A percentile compares a stretch with the other conserved stretches of the same genome.
Evolutionary conservation across 1,140 invertebrate genomes (phyloP).

Genomic region (Adoxophyes honmai): DNA sequence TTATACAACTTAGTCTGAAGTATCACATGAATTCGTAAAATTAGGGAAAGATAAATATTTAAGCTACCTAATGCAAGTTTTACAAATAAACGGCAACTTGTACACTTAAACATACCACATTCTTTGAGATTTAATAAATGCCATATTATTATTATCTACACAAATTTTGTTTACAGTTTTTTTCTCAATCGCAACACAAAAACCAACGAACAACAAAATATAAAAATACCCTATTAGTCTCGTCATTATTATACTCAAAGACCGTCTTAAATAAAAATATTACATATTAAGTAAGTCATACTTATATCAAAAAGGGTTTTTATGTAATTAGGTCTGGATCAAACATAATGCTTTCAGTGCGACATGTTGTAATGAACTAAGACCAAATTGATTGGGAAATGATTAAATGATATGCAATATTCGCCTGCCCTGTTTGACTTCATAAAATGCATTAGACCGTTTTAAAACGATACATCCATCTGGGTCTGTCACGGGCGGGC

Average conservation of each 20-base stretch:
- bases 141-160: conserved; percentile 47
- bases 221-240: conserved; percentile 1
- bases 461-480: too few species aligned
- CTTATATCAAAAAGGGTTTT: background rate
- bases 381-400: background rate
- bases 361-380: too few species aligned
- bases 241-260: background rate
- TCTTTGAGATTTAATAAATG: conserved; percentile 58
- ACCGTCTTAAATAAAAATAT: conserved; percentile 1
- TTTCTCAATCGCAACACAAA: background rate
- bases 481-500: too few species aligned
- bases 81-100: conserved; percentile 34
- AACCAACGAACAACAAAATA: conserved; percentile 13
- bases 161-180: conserved; percentile 24
- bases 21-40: conserved; percentile 68
- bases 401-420: conserved; percentile 3
- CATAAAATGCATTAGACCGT: background rate
- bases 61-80: conserved; percentile 43
- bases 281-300: background rate
- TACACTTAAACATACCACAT: conserved; percentile 43
- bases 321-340: conserved; percentile 9
- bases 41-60: conserved; percentile 29
- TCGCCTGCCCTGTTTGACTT: background rate
- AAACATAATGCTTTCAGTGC: background rate
- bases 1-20: conserved; percentile 62